A percentile compares a stretch with the other conserved stretches of the same genome.
Evolutionary conservation across 2,888 invertebrate species (phyloP).

Genomic region (Drosophila mercatorum): DNA sequence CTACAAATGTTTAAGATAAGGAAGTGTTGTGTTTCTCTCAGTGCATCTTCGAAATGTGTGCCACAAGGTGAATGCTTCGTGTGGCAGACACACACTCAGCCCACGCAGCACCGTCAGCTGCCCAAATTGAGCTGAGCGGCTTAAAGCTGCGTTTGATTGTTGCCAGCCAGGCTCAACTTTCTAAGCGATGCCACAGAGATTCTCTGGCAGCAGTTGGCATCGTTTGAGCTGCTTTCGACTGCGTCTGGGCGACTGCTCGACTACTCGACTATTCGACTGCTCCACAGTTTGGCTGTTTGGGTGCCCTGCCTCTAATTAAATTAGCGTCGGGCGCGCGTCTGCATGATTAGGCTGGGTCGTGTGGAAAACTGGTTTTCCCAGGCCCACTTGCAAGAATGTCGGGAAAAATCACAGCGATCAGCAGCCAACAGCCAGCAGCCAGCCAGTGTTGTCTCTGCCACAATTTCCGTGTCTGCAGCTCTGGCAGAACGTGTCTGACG

Average conservation of each 20-base stretch:
- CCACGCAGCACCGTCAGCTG: slow-evolving; percentile 54
- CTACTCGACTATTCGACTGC: slow-evolving; percentile 3
- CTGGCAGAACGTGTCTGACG: slow-evolving; percentile 74
- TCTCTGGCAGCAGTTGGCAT: slow-evolving; percentile 40
- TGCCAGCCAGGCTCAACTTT: slow-evolving; percentile 50
- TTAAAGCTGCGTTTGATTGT: slow-evolving; percentile 43
- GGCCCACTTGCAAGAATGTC: slow-evolving; percentile 39
- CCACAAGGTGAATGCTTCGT: slow-evolving; percentile 59
- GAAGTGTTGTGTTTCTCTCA: background rate
- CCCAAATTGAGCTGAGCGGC: slow-evolving; percentile 58
- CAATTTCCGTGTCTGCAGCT: slow-evolving; percentile 27
- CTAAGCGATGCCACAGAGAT: slow-evolving; percentile 55
- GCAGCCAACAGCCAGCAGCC: slow-evolving; percentile 6
- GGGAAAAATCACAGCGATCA: slow-evolving; percentile 50
- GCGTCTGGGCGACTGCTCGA: background rate
- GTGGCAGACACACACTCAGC: slow-evolving; percentile 27
- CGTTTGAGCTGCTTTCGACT: slow-evolving; percentile 30
- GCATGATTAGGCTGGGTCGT: slow-evolving; percentile 61
- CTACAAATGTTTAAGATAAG: background rate
- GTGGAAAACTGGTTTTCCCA: slow-evolving; percentile 66
- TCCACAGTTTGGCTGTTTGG: slow-evolving; percentile 22
- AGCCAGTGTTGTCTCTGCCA: slow-evolving; percentile 7
- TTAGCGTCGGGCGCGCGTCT: slow-evolving; percentile 60
- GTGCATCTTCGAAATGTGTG: slow-evolving; percentile 42
- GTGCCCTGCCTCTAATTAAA: slow-evolving; percentile 69